Evolutionary conservation across 1,140 invertebrate species (phyloP), one percentile per base, ranked within the genome.

Genomic region (Venturia canescens): DNA sequence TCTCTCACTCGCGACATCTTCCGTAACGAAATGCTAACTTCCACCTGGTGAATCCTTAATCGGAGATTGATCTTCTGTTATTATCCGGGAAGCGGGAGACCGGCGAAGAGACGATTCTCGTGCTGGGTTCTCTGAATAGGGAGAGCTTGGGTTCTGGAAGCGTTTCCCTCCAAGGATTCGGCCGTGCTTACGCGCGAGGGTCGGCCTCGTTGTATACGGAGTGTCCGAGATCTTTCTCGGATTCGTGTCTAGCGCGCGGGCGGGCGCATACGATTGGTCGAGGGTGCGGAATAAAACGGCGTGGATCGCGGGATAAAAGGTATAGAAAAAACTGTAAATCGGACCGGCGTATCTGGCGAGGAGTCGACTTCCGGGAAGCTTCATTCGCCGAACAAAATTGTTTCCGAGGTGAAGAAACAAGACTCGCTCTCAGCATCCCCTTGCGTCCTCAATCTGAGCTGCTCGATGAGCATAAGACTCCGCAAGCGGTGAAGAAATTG

Each of bases 1-100:
- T n/a, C 53, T n/a, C 18, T 57, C 4, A 57, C 5, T 71, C 69
- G 34, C 70, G 67, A 63, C 7, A 11, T 80, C 31, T 29, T 67
- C 50, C 71, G 69, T 74, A 80, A 74, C 70, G 70, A 74, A 69
- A 80, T 74, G 29, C 53, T 57, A 74, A 80, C 69, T 80, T 80
- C 71, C 50, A 71, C 79, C 53, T 70, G 66, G 50, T 80, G 79
- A 74, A 63, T 57, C 67, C 53, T 57, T 80, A 80, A 80, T 80
- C 79, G 79, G 57, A 44, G 50, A 80, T 74, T 80, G 79, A 80
- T 74, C 79, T 74, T n/a, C 15, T 31, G 66, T 80, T 80, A 80
- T 80, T 74, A 80, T 79, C 70, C 70, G 23, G 71, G 13, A 38
- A 21, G 13, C n/a, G n/a, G n/a, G 26, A 27, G 27, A 18, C 66